These are phyloP conservation scores for Pycnomerus fuliginosus DNA, from an alignment of 2,888 invertebrate species.

Conservation along the genomic window DNA sequence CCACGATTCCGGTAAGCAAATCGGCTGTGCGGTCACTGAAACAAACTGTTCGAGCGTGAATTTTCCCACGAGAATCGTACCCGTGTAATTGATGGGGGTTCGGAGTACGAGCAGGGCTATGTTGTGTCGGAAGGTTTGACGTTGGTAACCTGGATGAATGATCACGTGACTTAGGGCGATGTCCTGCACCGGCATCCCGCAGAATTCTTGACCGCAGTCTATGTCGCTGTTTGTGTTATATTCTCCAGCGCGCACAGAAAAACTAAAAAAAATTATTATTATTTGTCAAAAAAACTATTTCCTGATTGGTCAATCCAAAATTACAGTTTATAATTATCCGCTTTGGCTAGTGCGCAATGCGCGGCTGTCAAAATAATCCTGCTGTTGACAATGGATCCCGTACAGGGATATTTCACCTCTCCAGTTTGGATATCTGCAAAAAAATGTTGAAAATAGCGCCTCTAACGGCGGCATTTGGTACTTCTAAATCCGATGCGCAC, in stretches of 20 bases:
- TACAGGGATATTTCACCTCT: conserved; percentile 72
- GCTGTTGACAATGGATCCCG: conserved; percentile 67
- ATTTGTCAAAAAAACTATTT: too few species aligned
- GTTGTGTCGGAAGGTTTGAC: conserved; percentile 61
- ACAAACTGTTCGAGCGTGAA: background rate
- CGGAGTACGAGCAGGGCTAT: conserved; percentile 73
- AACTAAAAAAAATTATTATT: conserved; percentile 52
- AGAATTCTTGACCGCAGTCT: conserved; percentile 74
- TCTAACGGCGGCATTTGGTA: conserved; percentile 40
- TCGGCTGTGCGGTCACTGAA: conserved; percentile 74
- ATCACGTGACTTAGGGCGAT: conserved; percentile 73
- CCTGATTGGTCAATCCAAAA: conserved; percentile 41
- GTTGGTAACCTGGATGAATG: conserved; percentile 74
- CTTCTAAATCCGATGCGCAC: conserved; percentile 75
- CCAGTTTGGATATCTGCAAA: conserved; percentile 66
- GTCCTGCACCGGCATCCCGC: conserved; percentile 69
- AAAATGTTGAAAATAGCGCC: conserved; percentile 5
- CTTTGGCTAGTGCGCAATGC: conserved; percentile 76
- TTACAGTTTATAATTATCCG: conserved; percentile 74
- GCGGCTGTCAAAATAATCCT: conserved; percentile 72
- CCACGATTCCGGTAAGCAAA: conserved; percentile 59
- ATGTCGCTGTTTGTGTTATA: conserved; percentile 71
- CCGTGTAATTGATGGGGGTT: conserved; percentile 66
- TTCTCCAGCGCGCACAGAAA: conserved; percentile 72
- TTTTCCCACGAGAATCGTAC: conserved; percentile 47